Evolutionary conservation across 2,888 invertebrate species (phyloP).

Genomic region (Lordiphosa fenestrarum): DNA sequence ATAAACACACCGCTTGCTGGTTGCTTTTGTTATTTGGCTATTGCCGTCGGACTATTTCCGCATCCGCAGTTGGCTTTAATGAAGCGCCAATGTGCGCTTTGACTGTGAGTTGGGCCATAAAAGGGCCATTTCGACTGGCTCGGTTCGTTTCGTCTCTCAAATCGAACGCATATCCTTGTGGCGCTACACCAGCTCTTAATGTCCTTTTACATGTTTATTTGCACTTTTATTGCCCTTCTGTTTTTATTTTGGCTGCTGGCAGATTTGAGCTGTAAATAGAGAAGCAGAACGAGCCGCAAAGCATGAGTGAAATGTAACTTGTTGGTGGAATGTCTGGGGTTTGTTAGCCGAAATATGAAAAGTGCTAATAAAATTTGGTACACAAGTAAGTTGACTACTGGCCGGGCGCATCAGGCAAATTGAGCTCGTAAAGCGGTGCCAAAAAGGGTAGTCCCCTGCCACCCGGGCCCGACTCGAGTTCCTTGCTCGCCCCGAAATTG

Average conservation of each 20-base stretch:
- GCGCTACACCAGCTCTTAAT: slow-evolving; percentile 49
- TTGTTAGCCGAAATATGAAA: slow-evolving; percentile 52
- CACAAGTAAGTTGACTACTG: slow-evolving; percentile 25
- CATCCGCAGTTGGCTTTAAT: slow-evolving; percentile 62
- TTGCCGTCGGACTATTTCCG: slow-evolving; percentile 46
- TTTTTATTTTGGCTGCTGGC: slow-evolving; percentile 4
- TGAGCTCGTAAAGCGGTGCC: slow-evolving; percentile 49
- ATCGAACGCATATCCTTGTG: slow-evolving; percentile 39
- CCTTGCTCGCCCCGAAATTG: slow-evolving; percentile 39
- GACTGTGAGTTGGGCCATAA: slow-evolving; percentile 51
- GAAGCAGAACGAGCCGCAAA: slow-evolving; percentile 23
- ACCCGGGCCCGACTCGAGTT: background rate
- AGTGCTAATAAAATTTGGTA: slow-evolving; percentile 53
- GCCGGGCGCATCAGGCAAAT: slow-evolving; percentile 39
- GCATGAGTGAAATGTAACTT: slow-evolving; percentile 30
- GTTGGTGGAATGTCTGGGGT: slow-evolving; percentile 7
- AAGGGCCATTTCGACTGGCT: slow-evolving; percentile 58
- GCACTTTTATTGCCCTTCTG: slow-evolving; percentile 56
- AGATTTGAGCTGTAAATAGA: slow-evolving; percentile 52
- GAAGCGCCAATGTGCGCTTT: slow-evolving; percentile 58
- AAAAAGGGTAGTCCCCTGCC: slow-evolving; percentile 15
- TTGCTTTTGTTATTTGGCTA: slow-evolving; percentile 1
- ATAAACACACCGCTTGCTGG: slow-evolving; percentile 29
- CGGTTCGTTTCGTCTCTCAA: slow-evolving; percentile 26
- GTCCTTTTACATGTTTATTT: slow-evolving; percentile 71